phyloP scores from a whole-genome alignment of 2,888 invertebrate species.

The Ephialtes manifestator region DNA sequence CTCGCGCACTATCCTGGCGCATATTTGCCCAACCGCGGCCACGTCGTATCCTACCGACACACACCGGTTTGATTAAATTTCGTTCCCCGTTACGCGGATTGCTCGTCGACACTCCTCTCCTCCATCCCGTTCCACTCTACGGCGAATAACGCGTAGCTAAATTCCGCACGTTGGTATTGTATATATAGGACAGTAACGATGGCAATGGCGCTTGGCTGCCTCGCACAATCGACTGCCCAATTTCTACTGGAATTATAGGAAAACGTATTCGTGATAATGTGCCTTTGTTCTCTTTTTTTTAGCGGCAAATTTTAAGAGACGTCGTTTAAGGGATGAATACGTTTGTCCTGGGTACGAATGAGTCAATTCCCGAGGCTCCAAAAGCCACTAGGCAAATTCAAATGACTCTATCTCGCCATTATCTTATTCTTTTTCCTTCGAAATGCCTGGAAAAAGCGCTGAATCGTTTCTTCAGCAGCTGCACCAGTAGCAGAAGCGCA shows the following conservation, averaged over 20 bases:
- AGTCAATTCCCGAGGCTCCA: conserved; percentile 35
- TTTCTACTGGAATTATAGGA: conserved; percentile 48
- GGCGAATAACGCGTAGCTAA: conserved; percentile 65
- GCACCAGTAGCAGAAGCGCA: conserved; percentile 57
- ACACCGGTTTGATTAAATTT: conserved; percentile 82
- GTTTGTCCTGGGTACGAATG: conserved; percentile 21
- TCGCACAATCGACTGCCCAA: conserved; percentile 52
- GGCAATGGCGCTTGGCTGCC: conserved; percentile 41
- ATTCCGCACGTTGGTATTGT: conserved; percentile 61
- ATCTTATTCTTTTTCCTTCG: conserved; percentile 25
- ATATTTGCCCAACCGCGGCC: conserved; percentile 78
- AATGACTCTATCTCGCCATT: conserved; percentile 34
- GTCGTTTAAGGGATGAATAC: conserved; percentile 34
- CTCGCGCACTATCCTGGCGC: conserved; percentile 72
- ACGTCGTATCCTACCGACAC: conserved; percentile 76
- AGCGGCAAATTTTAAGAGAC: conserved; percentile 23
- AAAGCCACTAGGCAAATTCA: conserved; percentile 46
- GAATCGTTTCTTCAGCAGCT: conserved; percentile 63
- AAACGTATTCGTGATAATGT: conserved; percentile 46
- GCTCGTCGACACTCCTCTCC: conserved; percentile 69
- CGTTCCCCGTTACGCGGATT: conserved; percentile 77
- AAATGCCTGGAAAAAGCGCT: conserved; percentile 20
- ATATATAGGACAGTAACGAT: conserved; percentile 42
- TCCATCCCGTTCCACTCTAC: conserved; percentile 39
- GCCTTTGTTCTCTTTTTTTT: conserved; percentile 6